phyloP scores from a whole-genome alignment of 2,797 vertebrate genomes.

The Phrynocephalus vlangalii region DNA sequence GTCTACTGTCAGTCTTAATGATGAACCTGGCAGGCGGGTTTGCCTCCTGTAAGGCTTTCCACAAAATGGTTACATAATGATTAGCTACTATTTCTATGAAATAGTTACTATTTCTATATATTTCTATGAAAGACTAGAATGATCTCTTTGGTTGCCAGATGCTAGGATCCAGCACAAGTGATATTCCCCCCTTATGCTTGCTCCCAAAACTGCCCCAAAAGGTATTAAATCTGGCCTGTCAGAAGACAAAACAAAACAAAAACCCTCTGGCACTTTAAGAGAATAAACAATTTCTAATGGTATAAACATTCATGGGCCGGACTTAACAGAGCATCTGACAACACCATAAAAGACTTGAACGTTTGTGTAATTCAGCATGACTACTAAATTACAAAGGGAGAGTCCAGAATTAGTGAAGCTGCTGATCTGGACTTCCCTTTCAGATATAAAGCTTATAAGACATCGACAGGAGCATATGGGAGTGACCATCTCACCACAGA shows the following conservation, averaged over 20 bases:
- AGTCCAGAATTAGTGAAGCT: not conserved
- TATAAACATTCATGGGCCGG: not conserved
- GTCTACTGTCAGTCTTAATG: not conserved
- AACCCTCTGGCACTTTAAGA: not conserved
- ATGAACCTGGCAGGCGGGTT: not conserved
- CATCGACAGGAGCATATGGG: not conserved
- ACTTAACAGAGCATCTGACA: not conserved
- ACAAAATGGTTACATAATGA: not conserved
- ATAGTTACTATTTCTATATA: not conserved
- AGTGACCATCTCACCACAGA: not conserved
- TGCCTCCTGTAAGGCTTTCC: too few relatives aligned
- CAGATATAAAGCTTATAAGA: not conserved
- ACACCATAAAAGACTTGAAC: not conserved
- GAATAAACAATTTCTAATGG: not conserved
- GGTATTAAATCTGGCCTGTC: too few relatives aligned
- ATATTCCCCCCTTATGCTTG: not conserved
- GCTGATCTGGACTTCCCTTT: not conserved
- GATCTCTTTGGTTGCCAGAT: not conserved
- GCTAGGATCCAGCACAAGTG: not conserved
- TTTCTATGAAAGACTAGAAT: not conserved
- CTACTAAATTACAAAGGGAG: not conserved
- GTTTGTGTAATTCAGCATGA: not conserved
- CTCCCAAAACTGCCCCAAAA: too few relatives aligned
- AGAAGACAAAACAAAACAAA: not conserved
- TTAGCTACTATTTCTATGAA: not conserved